Evolutionary conservation across 2,888 invertebrate genomes (phyloP).

Genomic region (Tortricodes alternella): DNA sequence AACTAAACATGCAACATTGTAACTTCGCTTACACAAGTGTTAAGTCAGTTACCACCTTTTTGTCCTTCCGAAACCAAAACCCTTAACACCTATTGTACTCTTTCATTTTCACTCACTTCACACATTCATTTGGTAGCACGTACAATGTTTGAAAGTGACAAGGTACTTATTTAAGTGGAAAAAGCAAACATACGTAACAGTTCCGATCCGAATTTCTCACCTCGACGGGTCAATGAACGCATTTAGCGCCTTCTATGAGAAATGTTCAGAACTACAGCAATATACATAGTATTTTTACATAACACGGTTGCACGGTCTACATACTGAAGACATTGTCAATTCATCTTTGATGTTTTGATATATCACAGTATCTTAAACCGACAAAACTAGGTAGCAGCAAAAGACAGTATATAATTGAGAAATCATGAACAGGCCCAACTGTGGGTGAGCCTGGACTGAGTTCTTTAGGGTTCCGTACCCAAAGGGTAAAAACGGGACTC

Average conservation of each 20-base stretch:
- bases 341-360: too few relatives aligned
- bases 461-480: too few relatives aligned
- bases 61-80: conserved; percentile 7
- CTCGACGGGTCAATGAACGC: conserved; percentile 18
- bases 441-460: too few relatives aligned
- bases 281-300: too few relatives aligned
- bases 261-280: not conserved
- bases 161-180: conserved; percentile 12
- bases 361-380: too few relatives aligned
- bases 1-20: not conserved
- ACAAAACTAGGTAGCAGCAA: too few relatives aligned
- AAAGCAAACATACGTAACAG: conserved; percentile 10
- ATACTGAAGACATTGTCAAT: too few relatives aligned
- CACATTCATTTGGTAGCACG: conserved; percentile 17
- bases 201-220: conserved; percentile 14
- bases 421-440: too few relatives aligned
- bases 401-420: too few relatives aligned
- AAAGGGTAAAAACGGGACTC: too few relatives aligned
- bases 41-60: conserved; percentile 14
- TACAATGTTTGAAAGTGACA: conserved; percentile 2
- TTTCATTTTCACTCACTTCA: conserved; percentile 14
- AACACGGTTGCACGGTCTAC: too few relatives aligned
- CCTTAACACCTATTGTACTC: conserved; percentile 6
- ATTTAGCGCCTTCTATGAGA: conserved; percentile 13
- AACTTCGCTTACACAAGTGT: not conserved